These are phyloP conservation scores for Gobiocypris rarus DNA, from an alignment of 2,113 vertebrate genomes.

Conservation along the genomic window DNA sequence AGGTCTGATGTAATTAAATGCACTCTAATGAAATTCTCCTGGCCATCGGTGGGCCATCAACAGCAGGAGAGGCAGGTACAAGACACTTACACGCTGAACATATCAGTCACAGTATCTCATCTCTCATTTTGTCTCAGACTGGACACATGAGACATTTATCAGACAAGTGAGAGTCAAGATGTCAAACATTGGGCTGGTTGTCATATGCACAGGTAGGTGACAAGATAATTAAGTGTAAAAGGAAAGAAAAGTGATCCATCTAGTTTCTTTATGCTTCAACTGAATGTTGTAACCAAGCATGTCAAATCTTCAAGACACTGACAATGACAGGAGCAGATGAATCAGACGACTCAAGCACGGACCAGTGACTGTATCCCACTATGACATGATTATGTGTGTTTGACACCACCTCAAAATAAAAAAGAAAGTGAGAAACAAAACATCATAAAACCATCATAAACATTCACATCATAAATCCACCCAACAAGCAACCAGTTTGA, in stretches of 20 bases:
- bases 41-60: conserved; percentile 1
- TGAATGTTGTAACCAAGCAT: not conserved
- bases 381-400: not conserved
- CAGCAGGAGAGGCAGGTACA: not conserved
- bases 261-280: not conserved
- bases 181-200: not conserved
- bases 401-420: not conserved
- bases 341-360: not conserved
- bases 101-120: not conserved
- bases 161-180: not conserved
- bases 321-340: not conserved
- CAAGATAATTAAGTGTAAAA: conserved; percentile 5
- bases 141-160: not conserved
- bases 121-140: not conserved
- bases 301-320: conserved; percentile 23
- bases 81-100: not conserved
- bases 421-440: not conserved
- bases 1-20: conserved; percentile 48
- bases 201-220: not conserved
- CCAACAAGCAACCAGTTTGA: not conserved
- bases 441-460: not conserved
- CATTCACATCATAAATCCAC: not conserved
- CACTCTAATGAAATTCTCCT: conserved; percentile 9
- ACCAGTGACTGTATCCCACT: not conserved
- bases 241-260: not conserved